Conservation (phyloP, 2,888 invertebrate species). For the Andrena trimmerana region DNA sequence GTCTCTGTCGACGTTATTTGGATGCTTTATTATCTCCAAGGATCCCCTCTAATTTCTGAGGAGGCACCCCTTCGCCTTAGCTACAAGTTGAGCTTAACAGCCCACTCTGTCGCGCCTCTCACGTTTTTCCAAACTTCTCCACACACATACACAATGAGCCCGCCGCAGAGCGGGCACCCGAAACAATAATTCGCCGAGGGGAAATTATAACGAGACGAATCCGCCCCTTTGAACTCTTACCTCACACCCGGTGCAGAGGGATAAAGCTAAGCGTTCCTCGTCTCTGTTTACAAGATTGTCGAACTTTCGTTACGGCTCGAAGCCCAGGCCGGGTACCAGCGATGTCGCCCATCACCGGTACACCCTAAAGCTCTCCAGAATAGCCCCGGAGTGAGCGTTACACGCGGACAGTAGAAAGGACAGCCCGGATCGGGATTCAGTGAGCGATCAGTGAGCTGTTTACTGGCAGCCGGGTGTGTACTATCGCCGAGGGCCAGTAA, state of each 20-base stretch:
- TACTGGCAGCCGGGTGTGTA: not conserved
- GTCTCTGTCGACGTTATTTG: too few species aligned
- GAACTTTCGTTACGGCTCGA: not conserved
- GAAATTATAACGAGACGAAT: too few species aligned
- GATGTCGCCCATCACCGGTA: not conserved
- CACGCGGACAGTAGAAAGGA: not conserved
- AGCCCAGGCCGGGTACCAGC: not conserved
- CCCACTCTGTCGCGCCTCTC: too few species aligned
- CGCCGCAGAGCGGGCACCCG: too few species aligned
- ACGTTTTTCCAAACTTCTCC: too few species aligned
- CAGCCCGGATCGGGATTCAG: not conserved
- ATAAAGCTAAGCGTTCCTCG: slow-evolving; percentile 2
- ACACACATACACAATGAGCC: too few species aligned
- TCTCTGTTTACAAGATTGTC: not conserved
- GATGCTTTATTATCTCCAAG: too few species aligned
- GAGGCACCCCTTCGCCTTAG: too few species aligned
- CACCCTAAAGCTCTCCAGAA: slow-evolving; percentile 3
- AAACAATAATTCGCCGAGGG: too few species aligned
- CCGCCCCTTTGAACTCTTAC: too few species aligned
- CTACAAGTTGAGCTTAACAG: too few species aligned
- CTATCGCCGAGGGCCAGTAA: not conserved
- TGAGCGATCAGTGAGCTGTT: not conserved
- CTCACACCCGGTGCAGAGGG: not conserved
- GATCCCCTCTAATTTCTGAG: too few species aligned
- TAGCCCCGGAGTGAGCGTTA: not conserved